phyloP scores from a whole-genome alignment of 2,113 vertebrate species.

The Laticauda laticaudata region DNA sequence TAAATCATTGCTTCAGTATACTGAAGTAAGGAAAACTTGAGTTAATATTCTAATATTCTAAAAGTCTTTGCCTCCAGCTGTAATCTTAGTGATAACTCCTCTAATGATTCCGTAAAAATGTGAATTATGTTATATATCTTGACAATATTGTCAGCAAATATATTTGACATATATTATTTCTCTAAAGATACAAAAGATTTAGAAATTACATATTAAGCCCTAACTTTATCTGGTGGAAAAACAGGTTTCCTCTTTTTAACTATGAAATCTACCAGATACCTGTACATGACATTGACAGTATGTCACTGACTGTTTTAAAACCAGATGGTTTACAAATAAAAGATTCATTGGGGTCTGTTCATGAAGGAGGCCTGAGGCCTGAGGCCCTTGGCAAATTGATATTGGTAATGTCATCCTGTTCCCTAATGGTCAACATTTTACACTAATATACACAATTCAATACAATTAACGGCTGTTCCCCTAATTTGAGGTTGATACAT shows the following conservation, averaged over 20 bases:
- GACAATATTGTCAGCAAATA: conserved; percentile 29
- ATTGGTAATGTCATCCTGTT: conserved; percentile 54
- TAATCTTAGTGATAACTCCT: neutral
- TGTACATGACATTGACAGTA: conserved; percentile 5
- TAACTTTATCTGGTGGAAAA: neutral
- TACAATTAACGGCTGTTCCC: conserved; percentile 45
- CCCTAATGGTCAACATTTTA: conserved; percentile 35
- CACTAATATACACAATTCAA: conserved; percentile 64
- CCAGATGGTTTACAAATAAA: conserved; percentile 17
- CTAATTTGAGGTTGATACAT: conserved; percentile 54
- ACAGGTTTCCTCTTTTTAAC: neutral
- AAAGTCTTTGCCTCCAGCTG: neutral
- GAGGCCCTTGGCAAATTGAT: conserved; percentile 42
- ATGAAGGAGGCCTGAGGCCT: conserved; percentile 42
- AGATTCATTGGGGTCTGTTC: conserved; percentile 8
- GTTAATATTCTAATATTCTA: neutral
- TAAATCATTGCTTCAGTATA: conserved; percentile 19
- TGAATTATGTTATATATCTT: neutral
- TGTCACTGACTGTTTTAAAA: conserved; percentile 26
- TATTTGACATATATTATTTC: conserved; percentile 11
- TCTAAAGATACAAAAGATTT: conserved; percentile 17
- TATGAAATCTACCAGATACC: conserved; percentile 14
- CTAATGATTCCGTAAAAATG: neutral
- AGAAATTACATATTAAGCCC: neutral
- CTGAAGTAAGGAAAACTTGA: neutral